Conservation (phyloP, 2,113 vertebrate genomes). For the Barnardius zonarius region DNA sequence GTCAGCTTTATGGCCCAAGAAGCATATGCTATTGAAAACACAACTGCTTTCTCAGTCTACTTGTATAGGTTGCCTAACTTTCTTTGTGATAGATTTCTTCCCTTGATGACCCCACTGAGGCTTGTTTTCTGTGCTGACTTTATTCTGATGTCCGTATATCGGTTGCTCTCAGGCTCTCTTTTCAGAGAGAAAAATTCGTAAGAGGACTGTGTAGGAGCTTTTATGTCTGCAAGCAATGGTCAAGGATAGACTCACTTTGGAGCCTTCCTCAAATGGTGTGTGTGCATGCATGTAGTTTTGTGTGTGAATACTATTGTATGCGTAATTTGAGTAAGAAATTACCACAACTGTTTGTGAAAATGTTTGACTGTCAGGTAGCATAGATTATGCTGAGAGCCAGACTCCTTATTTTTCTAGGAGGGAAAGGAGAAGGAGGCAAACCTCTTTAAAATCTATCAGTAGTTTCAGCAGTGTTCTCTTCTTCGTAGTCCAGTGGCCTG, state of each 20-base stretch:
- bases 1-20: slow-evolving; percentile 40
- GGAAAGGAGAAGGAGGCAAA: not conserved
- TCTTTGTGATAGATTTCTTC: not conserved
- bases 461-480: not conserved
- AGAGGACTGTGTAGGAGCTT: not conserved
- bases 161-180: not conserved
- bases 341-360: not conserved
- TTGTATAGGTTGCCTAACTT: not conserved
- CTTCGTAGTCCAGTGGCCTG: not conserved
- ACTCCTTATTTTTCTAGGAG: not conserved
- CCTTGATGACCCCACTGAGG: not conserved
- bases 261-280: not conserved
- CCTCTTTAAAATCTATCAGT: not conserved
- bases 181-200: not conserved
- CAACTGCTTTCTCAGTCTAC: not conserved
- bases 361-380: not conserved
- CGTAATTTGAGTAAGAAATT: not conserved
- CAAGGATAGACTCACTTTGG: not conserved
- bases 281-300: not conserved
- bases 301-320: not conserved
- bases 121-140: not conserved
- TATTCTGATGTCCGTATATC: not conserved
- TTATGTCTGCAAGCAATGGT: not conserved
- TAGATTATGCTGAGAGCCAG: not conserved
- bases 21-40: not conserved